Base-by-base conservation (phyloP, 2,888 invertebrate species). In the Blomia tropicalis region DNA sequence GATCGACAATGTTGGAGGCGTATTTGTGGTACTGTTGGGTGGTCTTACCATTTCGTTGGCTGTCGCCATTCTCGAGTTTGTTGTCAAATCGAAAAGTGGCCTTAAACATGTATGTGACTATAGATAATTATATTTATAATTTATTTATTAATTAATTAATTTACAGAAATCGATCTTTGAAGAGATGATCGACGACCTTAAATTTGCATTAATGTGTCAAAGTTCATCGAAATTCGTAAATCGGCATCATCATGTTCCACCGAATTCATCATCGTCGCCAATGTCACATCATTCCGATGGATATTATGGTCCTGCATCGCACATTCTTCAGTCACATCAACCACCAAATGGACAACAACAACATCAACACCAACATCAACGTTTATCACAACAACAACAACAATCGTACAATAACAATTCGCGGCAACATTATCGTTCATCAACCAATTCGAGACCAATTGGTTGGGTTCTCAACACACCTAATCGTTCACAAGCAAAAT, bases 1-100 rank as follows among this genome's bases (percentile, higher is more conserved):
- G 36, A 64, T 70, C 14, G 67, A 66, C 27, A 70, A 70, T 58
- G 72, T 73, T 23, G 73, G 72, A 7, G 73, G 73, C 31, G 72
- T 73, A 2, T 73, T 73, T 63, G 70, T 73, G 4, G 70, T 73
- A 27, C 59, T 69, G 11, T 44, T 69, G 19, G 65, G 63, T 32
- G 69, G 69, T 19, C 60, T 69, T 22, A 43, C 64, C 17, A 58
- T 69, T 30, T 66, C 68, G 19, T 62, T 65, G 1, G 65, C 66
- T 22, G 67, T 69, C 25, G 68, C 67, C 4, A 60, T 65, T 7
- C 58, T 66, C 14, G 69, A 69, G 47, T 69, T 69, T 59, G 62
- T 69, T 47, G 69, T 68, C 68, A 66, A 66, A 43, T 66, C 66
- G 2, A 62, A 67, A 58, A 63, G 63, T 32, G 32, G 63, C 17